A percentile compares a stretch with the other conserved stretches of the same genome.
These are phyloP conservation scores for Chymomyza procnemis DNA, from an alignment of 2,888 invertebrate genomes.

Conservation along the genomic window DNA sequence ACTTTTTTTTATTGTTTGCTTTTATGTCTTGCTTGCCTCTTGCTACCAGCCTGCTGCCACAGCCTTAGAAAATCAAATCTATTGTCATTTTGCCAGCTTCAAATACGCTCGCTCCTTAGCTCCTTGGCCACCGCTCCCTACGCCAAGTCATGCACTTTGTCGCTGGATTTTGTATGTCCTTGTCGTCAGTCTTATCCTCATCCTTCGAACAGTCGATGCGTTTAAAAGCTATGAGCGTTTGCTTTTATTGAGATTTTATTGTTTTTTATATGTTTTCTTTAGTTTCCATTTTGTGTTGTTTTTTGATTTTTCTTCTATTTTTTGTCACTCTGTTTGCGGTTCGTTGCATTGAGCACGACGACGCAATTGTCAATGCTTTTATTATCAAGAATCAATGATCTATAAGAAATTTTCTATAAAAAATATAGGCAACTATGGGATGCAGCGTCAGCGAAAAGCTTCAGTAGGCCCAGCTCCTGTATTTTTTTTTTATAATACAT, in stretches of 20 bases:
- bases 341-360: constrained; percentile 30
- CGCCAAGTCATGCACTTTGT: constrained; percentile 45
- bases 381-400: constrained; percentile 68
- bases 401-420: constrained; percentile 47
- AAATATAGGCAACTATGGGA: no score
- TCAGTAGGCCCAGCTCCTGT: no score
- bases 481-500: no score
- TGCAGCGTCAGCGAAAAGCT: neutral
- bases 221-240: constrained; percentile 67
- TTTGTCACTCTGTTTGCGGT: constrained; percentile 8
- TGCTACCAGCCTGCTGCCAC: constrained; percentile 45
- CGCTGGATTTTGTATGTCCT: constrained; percentile 38
- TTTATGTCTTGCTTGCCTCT: constrained; percentile 62
- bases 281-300: no score
- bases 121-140: constrained; percentile 7
- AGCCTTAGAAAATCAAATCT: constrained; percentile 64
- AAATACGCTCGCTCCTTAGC: constrained; percentile 37
- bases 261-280: constrained; percentile 58
- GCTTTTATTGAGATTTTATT: constrained; percentile 71
- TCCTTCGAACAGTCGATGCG: constrained; percentile 40
- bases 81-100: constrained; percentile 69
- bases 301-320: constrained; percentile 7
- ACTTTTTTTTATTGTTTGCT: constrained; percentile 56
- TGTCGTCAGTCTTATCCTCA: constrained; percentile 31
- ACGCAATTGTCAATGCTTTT: constrained; percentile 60